These are phyloP conservation scores for Oxyura jamaicensis DNA, from an alignment of 2,113 vertebrate species.

Conservation along the genomic window DNA sequence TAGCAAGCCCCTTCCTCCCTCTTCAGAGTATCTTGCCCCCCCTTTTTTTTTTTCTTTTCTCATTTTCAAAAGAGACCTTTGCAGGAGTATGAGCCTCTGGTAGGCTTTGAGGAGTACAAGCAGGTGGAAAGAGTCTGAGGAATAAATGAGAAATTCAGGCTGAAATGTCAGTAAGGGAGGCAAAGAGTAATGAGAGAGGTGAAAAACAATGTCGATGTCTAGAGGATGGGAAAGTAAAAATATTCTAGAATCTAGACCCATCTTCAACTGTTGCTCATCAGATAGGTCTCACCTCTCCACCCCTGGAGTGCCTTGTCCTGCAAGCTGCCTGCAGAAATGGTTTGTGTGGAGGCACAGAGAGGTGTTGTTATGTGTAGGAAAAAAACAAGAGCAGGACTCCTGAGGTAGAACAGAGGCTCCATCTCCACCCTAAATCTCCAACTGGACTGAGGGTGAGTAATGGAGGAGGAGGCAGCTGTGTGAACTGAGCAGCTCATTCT, in stretches of 20 bases:
- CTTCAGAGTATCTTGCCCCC: background rate
- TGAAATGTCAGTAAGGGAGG: background rate
- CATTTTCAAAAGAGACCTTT: background rate
- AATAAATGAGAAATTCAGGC: background rate
- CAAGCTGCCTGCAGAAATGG: background rate
- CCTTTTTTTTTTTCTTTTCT: background rate
- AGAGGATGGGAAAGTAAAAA: background rate
- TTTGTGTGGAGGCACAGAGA: background rate
- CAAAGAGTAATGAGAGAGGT: background rate
- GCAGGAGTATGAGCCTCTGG: background rate
- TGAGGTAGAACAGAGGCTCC: background rate
- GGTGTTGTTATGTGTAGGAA: background rate
- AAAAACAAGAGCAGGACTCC: background rate
- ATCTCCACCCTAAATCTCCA: background rate
- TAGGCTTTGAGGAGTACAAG: background rate
- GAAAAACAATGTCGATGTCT: background rate
- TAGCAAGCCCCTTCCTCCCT: background rate
- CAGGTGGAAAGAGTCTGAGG: background rate
- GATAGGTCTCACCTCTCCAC: background rate
- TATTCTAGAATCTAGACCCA: background rate
- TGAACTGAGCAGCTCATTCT: constrained; percentile 3
- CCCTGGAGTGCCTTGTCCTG: background rate
- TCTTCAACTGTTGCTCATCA: background rate
- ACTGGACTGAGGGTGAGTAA: background rate
- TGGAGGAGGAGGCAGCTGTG: constrained; percentile 11